These are phyloP conservation scores for Pangasius djambal DNA, from an alignment of 2,797 vertebrate species.

Conservation along the genomic window DNA sequence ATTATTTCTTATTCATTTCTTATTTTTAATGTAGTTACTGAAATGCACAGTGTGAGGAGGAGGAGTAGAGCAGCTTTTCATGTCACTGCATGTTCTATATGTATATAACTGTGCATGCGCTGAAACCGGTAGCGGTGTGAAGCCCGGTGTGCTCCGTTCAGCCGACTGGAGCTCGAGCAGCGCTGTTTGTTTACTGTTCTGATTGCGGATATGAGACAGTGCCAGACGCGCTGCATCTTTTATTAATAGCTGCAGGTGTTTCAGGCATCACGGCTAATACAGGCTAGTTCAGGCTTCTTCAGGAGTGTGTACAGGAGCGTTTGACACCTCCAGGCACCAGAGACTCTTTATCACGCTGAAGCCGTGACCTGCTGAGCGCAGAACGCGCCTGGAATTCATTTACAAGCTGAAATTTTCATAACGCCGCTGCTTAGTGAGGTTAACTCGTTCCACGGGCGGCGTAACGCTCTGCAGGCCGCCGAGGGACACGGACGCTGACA, in stretches of 20 bases:
- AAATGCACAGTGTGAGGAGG: too few relatives aligned
- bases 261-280: constrained; percentile 15
- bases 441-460: constrained; percentile 16
- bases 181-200: constrained; percentile 17
- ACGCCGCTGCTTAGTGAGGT: constrained; percentile 18
- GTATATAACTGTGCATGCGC: too few relatives aligned
- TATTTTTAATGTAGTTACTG: too few relatives aligned
- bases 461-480: constrained; percentile 7
- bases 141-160: not conserved
- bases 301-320: constrained; percentile 24
- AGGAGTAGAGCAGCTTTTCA: too few relatives aligned
- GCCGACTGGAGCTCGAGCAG: not conserved
- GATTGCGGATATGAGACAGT: constrained; percentile 1
- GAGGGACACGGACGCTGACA: constrained; percentile 2
- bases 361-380: constrained; percentile 32
- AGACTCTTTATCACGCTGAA: constrained; percentile 43
- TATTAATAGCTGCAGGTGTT: constrained; percentile 38
- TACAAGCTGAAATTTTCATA: constrained; percentile 34
- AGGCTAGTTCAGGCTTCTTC: constrained; percentile 14
- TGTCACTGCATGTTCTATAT: too few relatives aligned
- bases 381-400: constrained; percentile 37
- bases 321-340: constrained; percentile 36
- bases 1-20: too few relatives aligned
- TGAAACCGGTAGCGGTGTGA: too few relatives aligned
- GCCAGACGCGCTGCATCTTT: constrained; percentile 11